These are phyloP conservation scores for Leuciscus waleckii DNA, from an alignment of 2,797 vertebrate genomes.

Conservation along the genomic window DNA sequence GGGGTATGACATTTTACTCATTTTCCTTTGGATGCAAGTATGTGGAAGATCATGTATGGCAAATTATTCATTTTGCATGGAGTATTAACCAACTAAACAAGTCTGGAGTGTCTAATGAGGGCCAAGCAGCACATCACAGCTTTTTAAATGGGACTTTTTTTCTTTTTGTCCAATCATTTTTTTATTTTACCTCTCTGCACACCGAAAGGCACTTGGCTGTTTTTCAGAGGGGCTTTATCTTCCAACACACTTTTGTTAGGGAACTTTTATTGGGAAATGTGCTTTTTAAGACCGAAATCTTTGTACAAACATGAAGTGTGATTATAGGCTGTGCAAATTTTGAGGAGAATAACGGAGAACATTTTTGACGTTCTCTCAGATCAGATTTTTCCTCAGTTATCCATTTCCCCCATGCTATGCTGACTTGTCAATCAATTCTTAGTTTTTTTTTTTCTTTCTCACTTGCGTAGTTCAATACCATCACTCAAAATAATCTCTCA, in stretches of 20 bases:
- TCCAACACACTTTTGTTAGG: slow-evolving; percentile 22
- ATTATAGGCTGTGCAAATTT: slow-evolving; percentile 5
- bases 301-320: slow-evolving; percentile 63
- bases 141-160: slow-evolving; percentile 65
- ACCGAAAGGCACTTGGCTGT: not conserved
- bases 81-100: slow-evolving; percentile 8
- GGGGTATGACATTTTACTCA: slow-evolving; percentile 52
- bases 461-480: not conserved
- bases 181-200: slow-evolving; percentile 46
- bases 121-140: slow-evolving; percentile 28
- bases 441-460: not conserved
- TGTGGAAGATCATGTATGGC: slow-evolving; percentile 26
- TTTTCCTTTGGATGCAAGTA: slow-evolving; percentile 60
- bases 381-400: slow-evolving; percentile 20
- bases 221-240: slow-evolving; percentile 23
- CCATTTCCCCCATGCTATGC: slow-evolving; percentile 3
- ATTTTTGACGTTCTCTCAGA: slow-evolving; percentile 3
- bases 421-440: not conserved
- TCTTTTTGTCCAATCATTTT: slow-evolving; percentile 28
- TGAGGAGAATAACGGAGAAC: not conserved
- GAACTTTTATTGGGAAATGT: slow-evolving; percentile 33
- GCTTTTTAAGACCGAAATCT: slow-evolving; percentile 34
- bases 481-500: slow-evolving; percentile 42
- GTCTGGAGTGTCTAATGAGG: slow-evolving; percentile 3
- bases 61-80: slow-evolving; percentile 11